These are phyloP conservation scores for Aspidapion aeneum DNA, from an alignment of 2,888 invertebrate species.

Conservation along the genomic window DNA sequence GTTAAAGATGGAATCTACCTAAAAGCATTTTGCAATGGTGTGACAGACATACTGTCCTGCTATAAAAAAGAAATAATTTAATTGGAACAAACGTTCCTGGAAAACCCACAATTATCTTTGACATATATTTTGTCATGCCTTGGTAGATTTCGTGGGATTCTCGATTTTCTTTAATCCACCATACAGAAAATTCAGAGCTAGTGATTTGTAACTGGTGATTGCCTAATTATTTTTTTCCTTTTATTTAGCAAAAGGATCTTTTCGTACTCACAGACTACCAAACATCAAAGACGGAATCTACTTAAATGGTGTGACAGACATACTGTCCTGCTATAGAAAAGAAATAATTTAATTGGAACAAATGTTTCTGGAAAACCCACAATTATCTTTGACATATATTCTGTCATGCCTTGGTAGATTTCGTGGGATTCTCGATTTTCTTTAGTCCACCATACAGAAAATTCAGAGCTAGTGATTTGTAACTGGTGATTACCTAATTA, in stretches of 20 bases:
- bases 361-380: conserved; percentile 64
- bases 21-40: conserved; percentile 75
- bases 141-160: conserved; percentile 62
- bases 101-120: conserved; percentile 68
- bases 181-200: conserved; percentile 48
- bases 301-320: conserved; percentile 69
- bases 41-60: conserved; percentile 61
- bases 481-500: too few relatives aligned
- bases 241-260: conserved; percentile 13
- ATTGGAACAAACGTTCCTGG: conserved; percentile 66
- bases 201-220: too few relatives aligned
- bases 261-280: conserved; percentile 1
- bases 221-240: too few relatives aligned
- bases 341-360: conserved; percentile 68
- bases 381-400: conserved; percentile 68
- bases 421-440: conserved; percentile 55
- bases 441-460: conserved; percentile 55
- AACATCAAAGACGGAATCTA: conserved; percentile 52
- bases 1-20: conserved; percentile 55
- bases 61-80: conserved; percentile 65
- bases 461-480: too few relatives aligned
- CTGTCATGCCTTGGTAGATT: conserved; percentile 71
- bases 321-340: conserved; percentile 62
- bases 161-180: conserved; percentile 56
- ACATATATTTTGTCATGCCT: conserved; percentile 68